A percentile compares a stretch with the other conserved stretches of the same genome.
These are phyloP conservation scores for Sminthurides bifidus DNA, from an alignment of 1,140 invertebrate genomes.

Conservation along the genomic window DNA sequence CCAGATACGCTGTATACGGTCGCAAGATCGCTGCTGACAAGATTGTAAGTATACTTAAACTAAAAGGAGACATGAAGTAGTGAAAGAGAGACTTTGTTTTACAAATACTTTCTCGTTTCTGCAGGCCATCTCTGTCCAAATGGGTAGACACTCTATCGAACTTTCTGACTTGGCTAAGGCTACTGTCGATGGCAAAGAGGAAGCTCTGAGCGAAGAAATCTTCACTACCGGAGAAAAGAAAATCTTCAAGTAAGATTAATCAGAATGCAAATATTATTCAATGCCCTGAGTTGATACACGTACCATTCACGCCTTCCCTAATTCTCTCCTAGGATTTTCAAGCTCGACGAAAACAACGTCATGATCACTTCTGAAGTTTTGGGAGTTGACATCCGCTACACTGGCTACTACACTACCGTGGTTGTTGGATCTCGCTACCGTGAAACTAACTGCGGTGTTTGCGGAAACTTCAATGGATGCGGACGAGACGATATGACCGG, in stretches of 20 bases:
- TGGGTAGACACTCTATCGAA: slow-evolving; percentile 29
- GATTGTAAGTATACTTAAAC: slow-evolving; percentile 17
- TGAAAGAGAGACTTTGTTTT: neutral
- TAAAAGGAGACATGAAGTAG: neutral
- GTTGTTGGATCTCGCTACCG: slow-evolving; percentile 26
- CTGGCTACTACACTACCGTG: slow-evolving; percentile 27
- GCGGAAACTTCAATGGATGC: slow-evolving; percentile 28
- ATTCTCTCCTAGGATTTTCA: slow-evolving; percentile 20
- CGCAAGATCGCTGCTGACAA: slow-evolving; percentile 27
- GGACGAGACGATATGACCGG: slow-evolving; percentile 25
- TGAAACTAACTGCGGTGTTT: slow-evolving; percentile 28
- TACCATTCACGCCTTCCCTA: neutral
- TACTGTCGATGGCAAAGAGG: slow-evolving; percentile 19
- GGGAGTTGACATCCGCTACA: slow-evolving; percentile 26
- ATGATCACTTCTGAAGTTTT: slow-evolving; percentile 21
- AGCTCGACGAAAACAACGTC: slow-evolving; percentile 26
- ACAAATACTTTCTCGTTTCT: neutral
- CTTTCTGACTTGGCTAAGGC: slow-evolving; percentile 25
- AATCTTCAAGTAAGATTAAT: slow-evolving; percentile 23
- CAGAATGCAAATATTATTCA: neutral
- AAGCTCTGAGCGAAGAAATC: slow-evolving; percentile 19
- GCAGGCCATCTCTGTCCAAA: slow-evolving; percentile 22
- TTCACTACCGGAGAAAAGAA: slow-evolving; percentile 22
- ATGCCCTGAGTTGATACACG: neutral
- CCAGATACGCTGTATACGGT: slow-evolving; percentile 24